Evolutionary conservation across 1,140 invertebrate genomes (phyloP).

Genomic region (Artemia franciscana): DNA sequence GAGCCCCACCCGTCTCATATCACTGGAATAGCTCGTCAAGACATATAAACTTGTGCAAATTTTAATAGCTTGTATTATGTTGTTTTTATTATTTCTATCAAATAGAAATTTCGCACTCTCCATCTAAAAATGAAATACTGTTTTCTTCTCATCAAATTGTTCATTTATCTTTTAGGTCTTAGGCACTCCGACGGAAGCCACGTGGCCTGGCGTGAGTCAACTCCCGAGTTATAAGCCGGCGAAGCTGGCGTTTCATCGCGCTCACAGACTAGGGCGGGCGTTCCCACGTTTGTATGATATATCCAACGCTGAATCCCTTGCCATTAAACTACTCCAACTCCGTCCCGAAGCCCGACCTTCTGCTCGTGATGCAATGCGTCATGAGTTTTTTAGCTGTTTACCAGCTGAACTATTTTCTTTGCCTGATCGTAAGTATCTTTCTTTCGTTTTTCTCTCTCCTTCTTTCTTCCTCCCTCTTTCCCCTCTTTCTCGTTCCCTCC

Average conservation of each 20-base stretch:
- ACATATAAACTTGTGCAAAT: too few species aligned
- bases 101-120: neutral
- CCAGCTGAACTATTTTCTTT: conserved; percentile 69
- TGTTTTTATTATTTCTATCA: neutral
- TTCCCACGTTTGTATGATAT: conserved; percentile 72
- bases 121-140: conserved; percentile 1
- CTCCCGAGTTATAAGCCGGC: conserved; percentile 64
- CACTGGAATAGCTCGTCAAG: too few species aligned
- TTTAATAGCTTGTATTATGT: neutral
- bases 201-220: conserved; percentile 65
- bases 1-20: too few species aligned
- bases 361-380: conserved; percentile 61
- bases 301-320: conserved; percentile 63
- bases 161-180: conserved; percentile 32
- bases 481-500: too few species aligned
- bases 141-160: conserved; percentile 5
- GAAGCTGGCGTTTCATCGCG: conserved; percentile 46
- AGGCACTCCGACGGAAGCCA: conserved; percentile 72
- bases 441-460: too few species aligned
- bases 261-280: conserved; percentile 50
- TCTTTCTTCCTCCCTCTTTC: too few species aligned
- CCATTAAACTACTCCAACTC: conserved; percentile 50
- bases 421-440: conserved; percentile 48
- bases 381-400: conserved; percentile 70
- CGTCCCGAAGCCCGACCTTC: conserved; percentile 65